phyloP scores from a whole-genome alignment of 2,888 invertebrate species.

The Drosophila diplacantha region DNA sequence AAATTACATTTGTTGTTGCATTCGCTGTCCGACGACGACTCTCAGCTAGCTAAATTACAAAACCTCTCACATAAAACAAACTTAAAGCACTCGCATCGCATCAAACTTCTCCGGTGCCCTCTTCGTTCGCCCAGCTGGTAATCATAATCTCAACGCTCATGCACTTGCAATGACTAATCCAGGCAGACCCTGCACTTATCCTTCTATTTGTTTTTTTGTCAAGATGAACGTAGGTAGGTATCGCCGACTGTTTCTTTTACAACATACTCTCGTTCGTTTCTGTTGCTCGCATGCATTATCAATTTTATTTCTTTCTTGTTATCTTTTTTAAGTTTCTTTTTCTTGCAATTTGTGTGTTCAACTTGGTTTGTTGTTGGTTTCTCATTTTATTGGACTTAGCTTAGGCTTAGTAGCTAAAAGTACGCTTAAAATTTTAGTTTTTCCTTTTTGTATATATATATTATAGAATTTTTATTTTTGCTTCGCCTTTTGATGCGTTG shows the following conservation, averaged over 20 bases:
- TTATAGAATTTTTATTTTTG: slow-evolving; percentile 63
- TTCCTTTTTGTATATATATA: slow-evolving; percentile 50
- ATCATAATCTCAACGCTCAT: slow-evolving; percentile 65
- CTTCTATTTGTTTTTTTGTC: slow-evolving; percentile 39
- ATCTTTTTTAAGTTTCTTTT: slow-evolving; percentile 39
- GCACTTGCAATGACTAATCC: slow-evolving; percentile 60
- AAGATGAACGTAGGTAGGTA: slow-evolving; percentile 65
- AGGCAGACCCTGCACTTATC: slow-evolving; percentile 41
- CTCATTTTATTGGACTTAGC: slow-evolving; percentile 64
- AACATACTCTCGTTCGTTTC: slow-evolving; percentile 32
- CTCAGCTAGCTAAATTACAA: slow-evolving; percentile 40
- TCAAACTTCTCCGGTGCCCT: slow-evolving; percentile 27
- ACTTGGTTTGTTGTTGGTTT: slow-evolving; percentile 49
- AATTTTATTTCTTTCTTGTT: slow-evolving; percentile 42
- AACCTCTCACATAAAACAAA: slow-evolving; percentile 53
- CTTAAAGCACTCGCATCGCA: slow-evolving; percentile 61
- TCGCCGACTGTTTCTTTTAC: slow-evolving; percentile 58
- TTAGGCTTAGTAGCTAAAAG: slow-evolving; percentile 68
- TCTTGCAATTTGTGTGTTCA: slow-evolving; percentile 65
- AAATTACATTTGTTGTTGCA: slow-evolving; percentile 32
- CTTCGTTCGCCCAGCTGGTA: slow-evolving; percentile 39
- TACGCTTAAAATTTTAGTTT: slow-evolving; percentile 66
- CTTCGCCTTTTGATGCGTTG: slow-evolving; percentile 52
- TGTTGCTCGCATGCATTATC: slow-evolving; percentile 46
- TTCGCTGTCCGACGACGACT: slow-evolving; percentile 23